Conservation (phyloP, 2,113 vertebrate genomes). For the Pterocles gutturalis region DNA sequence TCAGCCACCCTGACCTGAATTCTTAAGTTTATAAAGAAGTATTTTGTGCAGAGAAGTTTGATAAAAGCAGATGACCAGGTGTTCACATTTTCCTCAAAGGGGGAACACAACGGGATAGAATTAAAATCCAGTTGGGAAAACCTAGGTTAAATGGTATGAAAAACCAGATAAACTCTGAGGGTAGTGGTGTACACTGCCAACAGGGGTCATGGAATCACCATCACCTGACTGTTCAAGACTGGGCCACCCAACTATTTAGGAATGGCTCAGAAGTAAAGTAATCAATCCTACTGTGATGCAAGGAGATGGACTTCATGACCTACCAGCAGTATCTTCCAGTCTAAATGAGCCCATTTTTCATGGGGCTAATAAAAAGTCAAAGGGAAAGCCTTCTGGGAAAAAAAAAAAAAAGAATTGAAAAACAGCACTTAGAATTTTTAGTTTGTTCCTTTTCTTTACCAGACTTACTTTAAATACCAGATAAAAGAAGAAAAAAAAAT, state of each 20-base stretch:
- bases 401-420: neutral
- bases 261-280: conserved; percentile 28
- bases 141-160: neutral
- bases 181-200: neutral
- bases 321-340: conserved; percentile 29
- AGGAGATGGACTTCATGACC: conserved; percentile 30
- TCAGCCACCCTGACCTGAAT: neutral
- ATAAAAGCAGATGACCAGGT: neutral
- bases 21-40: neutral
- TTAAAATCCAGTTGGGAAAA: conserved; percentile 1
- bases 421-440: neutral
- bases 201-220: conserved; percentile 40
- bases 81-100: neutral
- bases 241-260: conserved; percentile 52
- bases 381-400: neutral
- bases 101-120: neutral
- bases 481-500: neutral
- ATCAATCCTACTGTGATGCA: conserved; percentile 40
- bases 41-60: neutral
- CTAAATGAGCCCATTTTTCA: conserved; percentile 56
- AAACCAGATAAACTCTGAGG: neutral
- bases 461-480: neutral
- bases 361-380: conserved; percentile 55
- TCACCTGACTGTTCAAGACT: neutral
- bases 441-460: neutral